These are phyloP conservation scores for Ispidina picta DNA, from an alignment of 2,797 vertebrate species.

Conservation along the genomic window DNA sequence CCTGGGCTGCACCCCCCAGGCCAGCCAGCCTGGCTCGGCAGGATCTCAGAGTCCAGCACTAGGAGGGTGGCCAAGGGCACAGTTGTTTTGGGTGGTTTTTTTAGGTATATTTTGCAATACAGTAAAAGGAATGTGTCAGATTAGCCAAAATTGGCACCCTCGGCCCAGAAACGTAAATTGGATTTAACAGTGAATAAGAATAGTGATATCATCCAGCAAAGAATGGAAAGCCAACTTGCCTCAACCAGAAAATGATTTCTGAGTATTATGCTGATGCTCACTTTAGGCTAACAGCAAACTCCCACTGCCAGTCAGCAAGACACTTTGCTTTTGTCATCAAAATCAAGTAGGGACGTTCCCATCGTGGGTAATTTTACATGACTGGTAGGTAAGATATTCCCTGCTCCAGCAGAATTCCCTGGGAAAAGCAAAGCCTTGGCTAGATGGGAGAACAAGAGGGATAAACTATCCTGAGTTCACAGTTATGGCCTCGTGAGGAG, in stretches of 20 bases:
- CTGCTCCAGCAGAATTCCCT: not conserved
- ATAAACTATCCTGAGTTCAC: not conserved
- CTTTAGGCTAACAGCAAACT: constrained; percentile 11
- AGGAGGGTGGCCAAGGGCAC: not conserved
- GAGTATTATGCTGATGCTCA: constrained; percentile 25
- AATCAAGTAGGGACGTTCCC: constrained; percentile 6
- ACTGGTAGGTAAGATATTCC: not conserved
- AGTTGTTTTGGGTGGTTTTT: not conserved
- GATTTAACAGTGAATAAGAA: constrained; percentile 57
- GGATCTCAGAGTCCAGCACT: not conserved
- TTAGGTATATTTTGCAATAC: not conserved
- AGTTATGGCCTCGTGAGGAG: not conserved
- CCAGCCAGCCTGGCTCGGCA: not conserved
- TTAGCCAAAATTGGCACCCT: constrained; percentile 39
- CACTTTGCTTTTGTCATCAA: constrained; percentile 37
- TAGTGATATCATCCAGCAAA: not conserved
- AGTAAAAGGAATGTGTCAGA: constrained; percentile 37
- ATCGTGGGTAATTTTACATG: not conserved
- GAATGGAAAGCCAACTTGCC: constrained; percentile 38
- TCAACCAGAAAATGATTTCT: constrained; percentile 49
- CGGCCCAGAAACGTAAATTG: constrained; percentile 45
- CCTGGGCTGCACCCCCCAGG: not conserved
- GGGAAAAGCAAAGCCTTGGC: not conserved
- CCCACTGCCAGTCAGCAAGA: constrained; percentile 6
- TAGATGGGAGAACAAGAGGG: not conserved